Base-by-base conservation (phyloP, 2,888 invertebrate genomes). In the Drosophila aldrichi region DNA sequence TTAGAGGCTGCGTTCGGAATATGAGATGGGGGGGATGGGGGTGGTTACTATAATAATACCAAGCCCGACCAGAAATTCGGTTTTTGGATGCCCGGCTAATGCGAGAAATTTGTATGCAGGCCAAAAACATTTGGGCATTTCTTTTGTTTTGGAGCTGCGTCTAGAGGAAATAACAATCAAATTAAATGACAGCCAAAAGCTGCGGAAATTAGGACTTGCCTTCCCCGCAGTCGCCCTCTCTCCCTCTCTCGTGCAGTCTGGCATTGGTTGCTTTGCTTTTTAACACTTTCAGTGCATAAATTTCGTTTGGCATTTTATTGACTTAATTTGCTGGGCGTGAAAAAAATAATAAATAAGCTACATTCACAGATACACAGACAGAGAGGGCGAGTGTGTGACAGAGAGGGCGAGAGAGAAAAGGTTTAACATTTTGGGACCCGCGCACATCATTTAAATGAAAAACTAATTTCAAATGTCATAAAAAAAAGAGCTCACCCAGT, bases 71-170 rank as follows among this genome's bases (percentile, higher is more conserved):
- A 36, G n/a, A 68, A 65, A 74, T 79, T 81, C 77, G 80, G 75
- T 79, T 78, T 78, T 74, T 63, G 73, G 69, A 80, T 65, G 55
- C 22, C 6, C 49, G 65, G 77, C 74, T 85, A 85, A 85, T 85
- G 87, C 70, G 79, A 52, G 48, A 88, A 79, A 88, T 85, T 85
- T 85, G 84, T 85, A 85, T 88, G 84, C 84, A 88, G 77, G 61
- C 81, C 83, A 77, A 86, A 79, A 74, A 38, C 52, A 65, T 56
- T 77, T 74, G 78, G 74, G 76, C 81, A 82, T 82, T 88, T 83
- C 86, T 83, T 83, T 85, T 82, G 82, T 85, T 88, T 83, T 66
- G 61, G 9, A 38, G 52, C 36, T 16, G 22, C 38, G 52, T 22
- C 22, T 57, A 59, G 40, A 77, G 77, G 74, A 82, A 77, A 88